Conservation (phyloP, 2,888 invertebrate species). For the Loripinus fragilis region DNA sequence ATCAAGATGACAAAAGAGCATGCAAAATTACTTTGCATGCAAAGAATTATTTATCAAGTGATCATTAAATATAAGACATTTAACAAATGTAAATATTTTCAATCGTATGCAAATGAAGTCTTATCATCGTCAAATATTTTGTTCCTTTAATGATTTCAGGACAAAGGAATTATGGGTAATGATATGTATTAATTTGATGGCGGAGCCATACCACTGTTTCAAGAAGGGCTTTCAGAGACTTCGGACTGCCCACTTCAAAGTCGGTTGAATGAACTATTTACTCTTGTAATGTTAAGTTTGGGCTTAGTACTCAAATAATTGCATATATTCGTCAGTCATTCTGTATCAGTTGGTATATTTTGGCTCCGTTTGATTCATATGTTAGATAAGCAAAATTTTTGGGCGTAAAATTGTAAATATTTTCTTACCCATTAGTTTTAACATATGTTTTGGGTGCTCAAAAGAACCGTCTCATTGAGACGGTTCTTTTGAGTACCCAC, state of each 20-base stretch:
- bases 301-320: not conserved
- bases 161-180: conserved; percentile 19
- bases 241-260: not conserved
- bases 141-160: not conserved
- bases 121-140: conserved; percentile 15
- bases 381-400: too few species aligned
- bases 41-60: too few species aligned
- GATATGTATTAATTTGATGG: conserved; percentile 8
- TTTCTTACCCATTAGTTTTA: too few species aligned
- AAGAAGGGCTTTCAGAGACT: not conserved
- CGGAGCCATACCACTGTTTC: not conserved
- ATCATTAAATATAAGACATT: conserved; percentile 7
- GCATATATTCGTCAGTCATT: not conserved
- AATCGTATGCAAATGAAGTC: conserved; percentile 4
- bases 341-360: too few species aligned
- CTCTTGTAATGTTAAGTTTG: conserved; percentile 3
- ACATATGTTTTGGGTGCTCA: too few species aligned
- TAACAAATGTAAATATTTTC: conserved; percentile 7
- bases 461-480: too few species aligned
- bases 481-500: too few species aligned
- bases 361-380: too few species aligned
- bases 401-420: too few species aligned
- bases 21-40: too few species aligned
- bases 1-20: too few species aligned
- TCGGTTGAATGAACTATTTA: not conserved